phyloP scores from a whole-genome alignment of 2,113 vertebrate species.

The Trematocara zebra region DNA sequence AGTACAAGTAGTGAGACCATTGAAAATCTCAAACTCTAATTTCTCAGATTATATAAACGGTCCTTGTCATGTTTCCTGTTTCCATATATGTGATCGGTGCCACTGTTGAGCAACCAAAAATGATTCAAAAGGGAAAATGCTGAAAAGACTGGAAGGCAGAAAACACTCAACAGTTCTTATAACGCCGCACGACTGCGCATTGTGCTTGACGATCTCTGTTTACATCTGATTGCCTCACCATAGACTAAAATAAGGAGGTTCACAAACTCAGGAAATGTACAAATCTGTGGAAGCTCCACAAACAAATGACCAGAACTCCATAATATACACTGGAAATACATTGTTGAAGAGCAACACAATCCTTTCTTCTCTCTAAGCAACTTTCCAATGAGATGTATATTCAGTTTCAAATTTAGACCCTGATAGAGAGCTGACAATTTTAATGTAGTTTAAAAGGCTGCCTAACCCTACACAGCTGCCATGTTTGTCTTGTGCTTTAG shows the following conservation, averaged over 20 bases:
- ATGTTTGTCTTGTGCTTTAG: background rate
- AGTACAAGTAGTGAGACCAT: background rate
- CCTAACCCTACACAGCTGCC: background rate
- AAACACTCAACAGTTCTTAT: conserved; percentile 25
- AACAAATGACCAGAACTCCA: background rate
- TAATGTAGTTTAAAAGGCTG: background rate
- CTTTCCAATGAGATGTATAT: background rate
- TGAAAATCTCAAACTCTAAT: conserved; percentile 37
- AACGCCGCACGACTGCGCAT: background rate
- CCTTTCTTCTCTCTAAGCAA: background rate
- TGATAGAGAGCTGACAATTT: background rate
- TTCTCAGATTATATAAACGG: conserved; percentile 40
- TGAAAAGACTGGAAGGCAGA: conserved; percentile 32
- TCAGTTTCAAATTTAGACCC: background rate
- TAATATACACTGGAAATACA: background rate
- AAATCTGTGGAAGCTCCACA: background rate
- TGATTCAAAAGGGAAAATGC: conserved; percentile 49
- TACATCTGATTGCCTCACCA: conserved; percentile 1
- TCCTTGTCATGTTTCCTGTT: background rate
- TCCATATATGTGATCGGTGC: conserved; percentile 20
- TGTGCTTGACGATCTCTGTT: background rate
- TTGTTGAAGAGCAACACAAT: background rate
- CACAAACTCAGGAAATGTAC: background rate
- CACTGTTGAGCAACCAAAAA: background rate
- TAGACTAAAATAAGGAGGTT: background rate